Evolutionary conservation across 2,797 vertebrate species (phyloP), one percentile per base, ranked within the genome.

Genomic region (Micropoecilia bifurca): DNA sequence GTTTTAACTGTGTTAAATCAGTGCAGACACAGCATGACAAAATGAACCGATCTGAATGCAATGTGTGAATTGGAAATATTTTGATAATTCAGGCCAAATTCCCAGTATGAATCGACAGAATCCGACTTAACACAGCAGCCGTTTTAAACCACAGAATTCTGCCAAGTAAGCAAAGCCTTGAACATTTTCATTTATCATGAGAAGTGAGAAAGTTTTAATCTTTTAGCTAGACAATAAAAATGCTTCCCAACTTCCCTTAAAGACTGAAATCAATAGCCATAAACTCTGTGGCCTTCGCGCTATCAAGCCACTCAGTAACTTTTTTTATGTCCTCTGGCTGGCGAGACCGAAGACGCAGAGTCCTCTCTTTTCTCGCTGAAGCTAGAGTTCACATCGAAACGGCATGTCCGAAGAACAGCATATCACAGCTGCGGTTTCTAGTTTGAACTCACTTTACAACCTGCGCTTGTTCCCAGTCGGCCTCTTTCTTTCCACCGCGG

Each of bases 381-480:
- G 30, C 45, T 8, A 75, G 45, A 75, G 75, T 80, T 80, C 72
- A 72, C 41, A 73, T 25, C 36, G 30, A 78, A 39, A 22, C 47
- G 53, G 47, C 76, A 61, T 81, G 78, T 84, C 25, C 69, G 50
- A 76, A 41, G 13, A 30, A 77, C n/a, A 50, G 81, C 41, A 45
- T 77, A 53, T 83, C 77, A 71, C 72, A 78, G 59, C 78, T 63
- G 46, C 59, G 55, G 74, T 50, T 77, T 82, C 66, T 25, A 33
- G 59, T 71, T 12, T 48, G 71, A 83, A 77, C 77, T 71, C 69
- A 80, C 83, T 82, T 85, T 74, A 86, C 16, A 80, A 50, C 3
- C 7, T 25, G 14, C 53, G 10, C 75, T 77, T 72, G 25, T 45
- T 72, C 33, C n/a, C 39, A 13, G 71, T 20, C 12, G 0, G 53